phyloP scores from a whole-genome alignment of 2,113 vertebrate species.

The Cricetomys ansorgei region DNA sequence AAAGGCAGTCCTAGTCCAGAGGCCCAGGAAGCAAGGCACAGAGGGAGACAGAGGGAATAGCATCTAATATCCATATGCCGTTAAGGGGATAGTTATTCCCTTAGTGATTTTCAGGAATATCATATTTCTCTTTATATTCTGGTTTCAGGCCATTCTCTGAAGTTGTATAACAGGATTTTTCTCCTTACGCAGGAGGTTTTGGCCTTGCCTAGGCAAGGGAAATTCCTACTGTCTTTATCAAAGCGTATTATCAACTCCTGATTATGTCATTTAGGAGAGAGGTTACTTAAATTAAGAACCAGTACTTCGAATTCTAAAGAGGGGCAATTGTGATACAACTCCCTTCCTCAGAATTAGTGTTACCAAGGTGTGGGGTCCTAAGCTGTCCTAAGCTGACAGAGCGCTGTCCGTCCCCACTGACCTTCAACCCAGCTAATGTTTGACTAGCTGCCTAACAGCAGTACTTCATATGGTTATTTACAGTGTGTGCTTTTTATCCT shows the following conservation, averaged over 20 bases:
- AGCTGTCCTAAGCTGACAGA: no score
- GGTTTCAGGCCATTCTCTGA: background rate
- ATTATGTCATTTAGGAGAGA: background rate
- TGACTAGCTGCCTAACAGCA: background rate
- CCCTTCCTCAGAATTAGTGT: background rate
- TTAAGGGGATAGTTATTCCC: background rate
- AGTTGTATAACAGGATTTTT: slow-evolving; percentile 6
- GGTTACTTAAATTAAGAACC: background rate
- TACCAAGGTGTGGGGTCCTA: background rate
- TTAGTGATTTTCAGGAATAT: background rate
- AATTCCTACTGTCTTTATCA: background rate
- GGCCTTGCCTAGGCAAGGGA: background rate
- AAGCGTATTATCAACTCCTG: background rate
- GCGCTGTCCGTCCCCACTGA: background rate
- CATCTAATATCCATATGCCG: background rate
- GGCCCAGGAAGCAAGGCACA: background rate
- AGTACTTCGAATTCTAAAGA: background rate
- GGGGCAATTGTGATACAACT: background rate
- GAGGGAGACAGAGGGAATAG: background rate
- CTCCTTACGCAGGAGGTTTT: background rate
- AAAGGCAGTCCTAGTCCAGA: background rate
- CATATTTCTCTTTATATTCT: background rate
- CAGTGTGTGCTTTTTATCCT: background rate
- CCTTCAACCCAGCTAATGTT: background rate
- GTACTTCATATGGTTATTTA: background rate